These are phyloP conservation scores for Linnaemya tessellans DNA, from an alignment of 2,888 invertebrate genomes.

Conservation along the genomic window DNA sequence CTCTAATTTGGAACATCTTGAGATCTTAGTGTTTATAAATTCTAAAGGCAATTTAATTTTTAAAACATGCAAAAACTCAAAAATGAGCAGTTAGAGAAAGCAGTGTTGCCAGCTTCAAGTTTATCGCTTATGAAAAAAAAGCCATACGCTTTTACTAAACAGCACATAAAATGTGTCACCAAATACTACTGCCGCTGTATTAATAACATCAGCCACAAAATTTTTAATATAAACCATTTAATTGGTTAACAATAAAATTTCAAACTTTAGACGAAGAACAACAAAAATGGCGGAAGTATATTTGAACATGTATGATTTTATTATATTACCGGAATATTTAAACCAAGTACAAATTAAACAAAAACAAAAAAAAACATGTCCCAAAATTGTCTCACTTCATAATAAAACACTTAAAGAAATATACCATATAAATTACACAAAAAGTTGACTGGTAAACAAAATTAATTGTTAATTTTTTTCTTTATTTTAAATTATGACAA, in stretches of 20 bases:
- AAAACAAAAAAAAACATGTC: background rate
- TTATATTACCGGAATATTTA: background rate
- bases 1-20: no score
- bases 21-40: no score
- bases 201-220: background rate
- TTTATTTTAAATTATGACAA: background rate
- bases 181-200: background rate
- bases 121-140: no score
- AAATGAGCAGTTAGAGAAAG: no score
- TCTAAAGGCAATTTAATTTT: no score
- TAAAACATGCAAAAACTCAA: no score
- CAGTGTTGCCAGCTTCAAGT: no score
- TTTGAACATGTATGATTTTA: background rate
- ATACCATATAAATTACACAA: background rate
- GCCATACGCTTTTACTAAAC: background rate
- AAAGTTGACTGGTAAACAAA: background rate
- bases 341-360: background rate
- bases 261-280: background rate
- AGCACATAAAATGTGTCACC: background rate
- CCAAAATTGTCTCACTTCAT: background rate
- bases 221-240: background rate
- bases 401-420: background rate
- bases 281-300: background rate
- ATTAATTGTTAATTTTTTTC: background rate
- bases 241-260: background rate